phyloP scores from a whole-genome alignment of 2,797 vertebrate genomes.

The Erethizon dorsatum region DNA sequence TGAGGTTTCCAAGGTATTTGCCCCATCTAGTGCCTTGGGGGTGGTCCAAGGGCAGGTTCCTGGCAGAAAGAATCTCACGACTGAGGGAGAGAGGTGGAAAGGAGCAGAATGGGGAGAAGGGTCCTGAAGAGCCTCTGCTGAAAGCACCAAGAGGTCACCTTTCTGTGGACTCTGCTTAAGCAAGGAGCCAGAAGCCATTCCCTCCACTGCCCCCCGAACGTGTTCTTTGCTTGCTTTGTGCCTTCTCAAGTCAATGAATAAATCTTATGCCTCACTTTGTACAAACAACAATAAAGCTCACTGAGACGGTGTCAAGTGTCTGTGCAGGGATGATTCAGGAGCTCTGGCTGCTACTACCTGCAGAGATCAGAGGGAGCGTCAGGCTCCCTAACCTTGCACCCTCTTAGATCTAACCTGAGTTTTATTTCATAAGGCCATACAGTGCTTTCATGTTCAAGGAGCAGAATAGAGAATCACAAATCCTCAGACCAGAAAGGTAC shows the following conservation, averaged over 20 bases:
- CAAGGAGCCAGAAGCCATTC: background rate
- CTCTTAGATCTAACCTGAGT: background rate
- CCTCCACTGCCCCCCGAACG: background rate
- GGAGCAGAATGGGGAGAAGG: accelerated
- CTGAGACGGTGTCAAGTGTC: background rate
- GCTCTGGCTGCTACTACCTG: background rate
- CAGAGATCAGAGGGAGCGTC: background rate
- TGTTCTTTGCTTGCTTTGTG: background rate
- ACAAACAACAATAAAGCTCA: background rate
- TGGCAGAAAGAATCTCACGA: background rate
- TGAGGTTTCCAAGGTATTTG: background rate
- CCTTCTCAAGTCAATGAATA: background rate
- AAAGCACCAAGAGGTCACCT: background rate
- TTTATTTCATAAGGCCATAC: background rate
- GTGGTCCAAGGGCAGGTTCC: background rate
- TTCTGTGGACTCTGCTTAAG: background rate
- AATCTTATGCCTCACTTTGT: background rate
- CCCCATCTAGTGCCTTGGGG: background rate
- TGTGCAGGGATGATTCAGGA: no score
- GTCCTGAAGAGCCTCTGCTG: background rate
- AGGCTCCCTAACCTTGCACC: background rate
- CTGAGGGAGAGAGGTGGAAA: background rate
- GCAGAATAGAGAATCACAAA: background rate
- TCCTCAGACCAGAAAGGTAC: background rate
- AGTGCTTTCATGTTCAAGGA: conserved; percentile 10